Percentiles rank a stretch among this genome's conserved stretches.
phyloP scores from a whole-genome alignment of 2,888 invertebrate species.

The Papilio protenor region DNA sequence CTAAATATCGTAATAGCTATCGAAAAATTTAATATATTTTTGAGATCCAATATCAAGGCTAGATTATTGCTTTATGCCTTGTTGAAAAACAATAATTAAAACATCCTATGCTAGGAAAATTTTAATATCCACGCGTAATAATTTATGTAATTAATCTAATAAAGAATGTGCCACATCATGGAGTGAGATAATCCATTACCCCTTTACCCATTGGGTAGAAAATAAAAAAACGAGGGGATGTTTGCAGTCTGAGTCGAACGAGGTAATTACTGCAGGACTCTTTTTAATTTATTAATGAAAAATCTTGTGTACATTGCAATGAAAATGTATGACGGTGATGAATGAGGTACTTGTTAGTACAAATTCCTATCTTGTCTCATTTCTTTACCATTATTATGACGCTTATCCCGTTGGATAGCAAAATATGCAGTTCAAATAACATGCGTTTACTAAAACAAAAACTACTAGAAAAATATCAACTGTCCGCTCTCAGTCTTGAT shows the following conservation, averaged over 20 bases:
- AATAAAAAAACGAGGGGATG: slow-evolving; percentile 25
- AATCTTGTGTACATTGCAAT: neutral
- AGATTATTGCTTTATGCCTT: too few species aligned
- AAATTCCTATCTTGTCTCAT: neutral
- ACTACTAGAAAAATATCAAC: neutral
- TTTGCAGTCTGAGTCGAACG: slow-evolving; percentile 14
- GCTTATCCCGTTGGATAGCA: neutral
- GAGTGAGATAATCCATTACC: slow-evolving; percentile 17
- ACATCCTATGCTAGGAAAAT: neutral
- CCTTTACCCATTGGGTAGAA: slow-evolving; percentile 3
- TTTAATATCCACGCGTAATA: neutral
- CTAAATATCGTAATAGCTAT: too few species aligned
- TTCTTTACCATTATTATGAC: neutral
- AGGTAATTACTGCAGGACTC: slow-evolving; percentile 7
- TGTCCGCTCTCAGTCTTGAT: neutral
- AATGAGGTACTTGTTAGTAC: neutral
- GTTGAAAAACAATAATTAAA: too few species aligned
- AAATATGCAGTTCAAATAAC: neutral
- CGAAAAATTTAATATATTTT: too few species aligned
- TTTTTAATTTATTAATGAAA: slow-evolving; percentile 1
- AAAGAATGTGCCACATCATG: slow-evolving; percentile 14
- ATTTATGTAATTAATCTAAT: slow-evolving; percentile 3
- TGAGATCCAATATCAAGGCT: too few species aligned
- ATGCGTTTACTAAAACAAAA: too few species aligned
- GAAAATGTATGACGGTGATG: neutral